phyloP scores from a whole-genome alignment of 2,888 invertebrate genomes.

The Aelia acuminata region DNA sequence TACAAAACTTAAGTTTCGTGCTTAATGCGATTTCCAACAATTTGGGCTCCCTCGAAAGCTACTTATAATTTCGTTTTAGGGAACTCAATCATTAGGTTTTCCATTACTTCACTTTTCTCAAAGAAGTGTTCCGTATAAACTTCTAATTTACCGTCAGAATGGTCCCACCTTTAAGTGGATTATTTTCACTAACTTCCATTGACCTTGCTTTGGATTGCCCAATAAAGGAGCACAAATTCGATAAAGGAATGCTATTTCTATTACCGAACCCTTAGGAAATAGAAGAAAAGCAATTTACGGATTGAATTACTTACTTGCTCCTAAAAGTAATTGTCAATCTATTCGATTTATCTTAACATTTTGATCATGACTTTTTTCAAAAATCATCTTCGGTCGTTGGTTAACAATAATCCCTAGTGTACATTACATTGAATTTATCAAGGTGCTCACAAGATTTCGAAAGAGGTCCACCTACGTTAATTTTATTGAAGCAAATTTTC shows the following conservation, averaged over 20 bases:
- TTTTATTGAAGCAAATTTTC: too few relatives aligned
- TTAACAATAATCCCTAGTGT: too few relatives aligned
- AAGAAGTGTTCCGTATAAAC: conserved; percentile 28
- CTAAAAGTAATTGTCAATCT: background rate
- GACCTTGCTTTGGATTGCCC: conserved; percentile 24
- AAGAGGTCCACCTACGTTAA: too few relatives aligned
- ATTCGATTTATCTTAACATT: background rate
- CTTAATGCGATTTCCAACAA: conserved; percentile 35
- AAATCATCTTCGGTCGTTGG: too few relatives aligned
- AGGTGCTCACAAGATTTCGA: too few relatives aligned
- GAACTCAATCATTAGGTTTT: conserved; percentile 35
- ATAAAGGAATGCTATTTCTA: background rate
- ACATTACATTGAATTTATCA: too few relatives aligned
- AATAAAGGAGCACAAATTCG: background rate
- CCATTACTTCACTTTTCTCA: conserved; percentile 29
- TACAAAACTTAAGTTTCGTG: conserved; percentile 7
- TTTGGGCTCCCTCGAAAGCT: conserved; percentile 32
- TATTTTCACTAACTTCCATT: conserved; percentile 13
- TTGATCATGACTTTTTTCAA: background rate
- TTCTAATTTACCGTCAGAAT: conserved; percentile 27
- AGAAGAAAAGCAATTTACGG: background rate
- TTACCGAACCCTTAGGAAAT: background rate
- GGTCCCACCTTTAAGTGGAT: conserved; percentile 24
- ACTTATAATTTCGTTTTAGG: conserved; percentile 11
- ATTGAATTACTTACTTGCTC: background rate